A percentile compares a stretch with the other conserved stretches of the same genome.
Conservation (phyloP, 2,888 invertebrate species). For the Xestia sexstrigata region DNA sequence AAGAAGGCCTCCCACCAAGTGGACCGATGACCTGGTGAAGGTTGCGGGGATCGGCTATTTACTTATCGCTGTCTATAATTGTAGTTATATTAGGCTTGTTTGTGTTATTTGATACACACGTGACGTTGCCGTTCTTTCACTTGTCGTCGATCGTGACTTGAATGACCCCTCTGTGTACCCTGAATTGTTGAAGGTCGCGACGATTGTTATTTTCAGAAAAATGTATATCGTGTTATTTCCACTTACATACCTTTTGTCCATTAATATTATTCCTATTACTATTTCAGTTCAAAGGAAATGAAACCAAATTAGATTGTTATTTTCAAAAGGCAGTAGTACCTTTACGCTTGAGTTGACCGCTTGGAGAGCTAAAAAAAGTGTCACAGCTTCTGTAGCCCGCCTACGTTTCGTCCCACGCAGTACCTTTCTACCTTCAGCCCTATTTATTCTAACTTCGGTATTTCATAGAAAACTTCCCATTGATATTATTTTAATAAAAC, state of each 20-base stretch:
- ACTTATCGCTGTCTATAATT: not conserved
- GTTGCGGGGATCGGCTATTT: too few relatives aligned
- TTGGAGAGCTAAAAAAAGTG: not conserved
- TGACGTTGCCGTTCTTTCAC: not conserved
- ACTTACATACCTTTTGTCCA: not conserved
- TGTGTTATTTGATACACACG: not conserved
- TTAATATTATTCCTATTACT: not conserved
- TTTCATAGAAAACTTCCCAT: not conserved
- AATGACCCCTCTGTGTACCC: not conserved
- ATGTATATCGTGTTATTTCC: not conserved
- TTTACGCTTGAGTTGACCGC: constrained; percentile 2
- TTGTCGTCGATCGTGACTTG: not conserved
- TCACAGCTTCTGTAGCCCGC: not conserved
- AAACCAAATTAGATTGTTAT: constrained; percentile 11
- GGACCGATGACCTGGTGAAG: too few relatives aligned
- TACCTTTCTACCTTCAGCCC: not conserved
- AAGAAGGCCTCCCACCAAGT: too few relatives aligned
- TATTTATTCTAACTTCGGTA: not conserved
- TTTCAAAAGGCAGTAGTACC: not conserved
- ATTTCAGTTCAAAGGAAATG: constrained; percentile 6
- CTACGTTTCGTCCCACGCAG: not conserved
- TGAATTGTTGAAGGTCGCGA: not conserved
- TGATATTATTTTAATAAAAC: constrained; percentile 2
- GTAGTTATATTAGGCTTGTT: not conserved
- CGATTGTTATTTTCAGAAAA: constrained; percentile 5